Evolutionary conservation across 2,113 vertebrate genomes (phyloP), one percentile per base, ranked within the genome.

Genomic region (Gallinago media): DNA sequence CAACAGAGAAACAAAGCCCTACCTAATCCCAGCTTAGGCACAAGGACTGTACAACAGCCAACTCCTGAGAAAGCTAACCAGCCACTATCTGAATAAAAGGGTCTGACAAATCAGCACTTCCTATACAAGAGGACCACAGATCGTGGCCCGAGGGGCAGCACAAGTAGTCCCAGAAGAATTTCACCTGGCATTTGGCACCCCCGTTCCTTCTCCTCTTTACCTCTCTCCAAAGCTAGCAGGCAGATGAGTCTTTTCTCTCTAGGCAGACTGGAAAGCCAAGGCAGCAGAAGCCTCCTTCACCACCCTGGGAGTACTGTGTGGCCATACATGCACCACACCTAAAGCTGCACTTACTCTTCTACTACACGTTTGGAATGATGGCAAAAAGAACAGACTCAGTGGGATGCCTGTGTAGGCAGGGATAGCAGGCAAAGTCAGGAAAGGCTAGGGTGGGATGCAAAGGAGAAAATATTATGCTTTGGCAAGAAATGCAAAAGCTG

Each of bases 301-400:
- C 0, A 1, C 58, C 34, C 70, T 40, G 20, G 27, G 50, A 63
- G 27, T 25, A 63, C 44, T 5, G 31, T 2, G 46, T 26, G 27
- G 54, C 46, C 32, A 34, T 5, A 9, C 1, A 0, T 77, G 46
- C 85, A 71, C n/a, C 34, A 21, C 42, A 67, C 9, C 29, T 29
- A n/a, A 38, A 68, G 54, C 34, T 50, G 40, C 34, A 11, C 13
- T 55, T 44, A 7, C 0, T 36, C n/a, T 42, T 72, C 52, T 52
- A 42, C 31, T n/a, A 20, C 0, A 1, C 5, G 12, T 16, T 59
- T 8, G 15, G 22, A 34, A 18, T 3, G 1, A 49, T 6, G 3
- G 15, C 61, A 67, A 21, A 6, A 31, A 12, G 25, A 83, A 19
- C 15, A 73, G 46, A 23, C 6, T 14, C 20, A 0, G 1, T 6